These are phyloP conservation scores for Antheraea mylitta DNA, from an alignment of 1,140 invertebrate species.

Conservation along the genomic window DNA sequence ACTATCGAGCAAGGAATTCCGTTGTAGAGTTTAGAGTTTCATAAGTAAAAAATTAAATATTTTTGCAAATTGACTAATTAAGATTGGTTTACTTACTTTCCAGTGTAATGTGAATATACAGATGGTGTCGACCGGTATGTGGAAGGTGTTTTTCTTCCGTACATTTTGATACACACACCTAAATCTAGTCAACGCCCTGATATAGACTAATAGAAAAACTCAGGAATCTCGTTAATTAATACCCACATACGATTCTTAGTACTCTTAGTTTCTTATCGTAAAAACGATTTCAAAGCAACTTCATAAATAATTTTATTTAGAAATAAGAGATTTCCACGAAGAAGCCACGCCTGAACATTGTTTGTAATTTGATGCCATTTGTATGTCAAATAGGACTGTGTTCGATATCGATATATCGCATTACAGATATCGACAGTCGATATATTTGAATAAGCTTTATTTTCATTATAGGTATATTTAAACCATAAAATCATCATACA, in stretches of 20 bases:
- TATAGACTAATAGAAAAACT: neutral
- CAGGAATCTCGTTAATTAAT: neutral
- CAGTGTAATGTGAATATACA: slow-evolving; percentile 91
- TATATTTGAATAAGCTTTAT: no score
- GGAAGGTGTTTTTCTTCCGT: slow-evolving; percentile 83
- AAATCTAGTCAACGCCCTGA: slow-evolving; percentile 30
- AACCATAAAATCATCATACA: no score
- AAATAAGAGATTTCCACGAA: slow-evolving; percentile 23
- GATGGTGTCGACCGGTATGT: slow-evolving; percentile 90
- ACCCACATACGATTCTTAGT: neutral
- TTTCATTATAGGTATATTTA: no score
- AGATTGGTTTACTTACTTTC: slow-evolving; percentile 67
- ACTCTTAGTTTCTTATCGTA: neutral
- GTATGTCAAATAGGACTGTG: no score
- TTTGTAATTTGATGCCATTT: slow-evolving; percentile 26
- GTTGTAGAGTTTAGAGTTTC: no score
- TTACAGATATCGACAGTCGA: no score
- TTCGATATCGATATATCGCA: no score
- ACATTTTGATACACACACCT: slow-evolving; percentile 50
- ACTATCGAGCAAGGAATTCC: no score
- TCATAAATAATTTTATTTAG: slow-evolving; percentile 19
- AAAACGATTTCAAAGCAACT: neutral
- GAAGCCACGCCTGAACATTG: slow-evolving; percentile 39
- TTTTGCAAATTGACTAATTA: neutral
- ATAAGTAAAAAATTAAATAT: no score